Conservation (phyloP, 2,888 invertebrate genomes). For the Melinaea marsaeus region DNA sequence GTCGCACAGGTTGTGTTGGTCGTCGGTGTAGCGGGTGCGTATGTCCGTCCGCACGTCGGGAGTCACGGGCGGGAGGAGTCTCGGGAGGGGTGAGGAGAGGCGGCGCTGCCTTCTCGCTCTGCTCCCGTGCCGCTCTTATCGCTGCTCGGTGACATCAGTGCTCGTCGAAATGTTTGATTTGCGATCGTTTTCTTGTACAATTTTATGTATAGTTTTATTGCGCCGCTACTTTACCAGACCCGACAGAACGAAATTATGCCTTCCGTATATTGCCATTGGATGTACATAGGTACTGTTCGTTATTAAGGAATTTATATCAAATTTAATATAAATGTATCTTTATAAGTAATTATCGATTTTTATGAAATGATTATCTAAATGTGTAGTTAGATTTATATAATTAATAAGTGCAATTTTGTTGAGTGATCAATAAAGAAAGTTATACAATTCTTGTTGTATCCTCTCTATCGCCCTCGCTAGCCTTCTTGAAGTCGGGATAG, state of each 20-base stretch:
- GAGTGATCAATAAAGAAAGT: slow-evolving; percentile 57
- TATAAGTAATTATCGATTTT: slow-evolving; percentile 49
- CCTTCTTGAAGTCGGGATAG: not conserved
- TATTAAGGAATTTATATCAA: slow-evolving; percentile 37
- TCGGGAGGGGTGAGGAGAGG: slow-evolving; percentile 29
- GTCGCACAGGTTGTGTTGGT: slow-evolving; percentile 27
- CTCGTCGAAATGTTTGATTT: slow-evolving; percentile 29
- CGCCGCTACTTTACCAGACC: slow-evolving; percentile 24
- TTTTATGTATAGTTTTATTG: slow-evolving; percentile 32
- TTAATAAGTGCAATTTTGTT: slow-evolving; percentile 66
- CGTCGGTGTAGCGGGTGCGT: slow-evolving; percentile 18
- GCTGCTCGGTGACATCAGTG: slow-evolving; percentile 29
- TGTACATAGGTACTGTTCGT: slow-evolving; percentile 39
- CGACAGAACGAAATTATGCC: slow-evolving; percentile 41
- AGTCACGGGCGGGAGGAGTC: slow-evolving; percentile 30
- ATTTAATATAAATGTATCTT: slow-evolving; percentile 43
- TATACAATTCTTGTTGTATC: slow-evolving; percentile 11
- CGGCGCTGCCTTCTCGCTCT: slow-evolving; percentile 36
- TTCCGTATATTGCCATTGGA: slow-evolving; percentile 39
- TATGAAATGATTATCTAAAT: slow-evolving; percentile 65
- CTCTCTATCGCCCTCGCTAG: not conserved
- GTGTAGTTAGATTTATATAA: slow-evolving; percentile 61
- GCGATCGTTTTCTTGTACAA: slow-evolving; percentile 30
- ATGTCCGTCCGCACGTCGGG: slow-evolving; percentile 26
- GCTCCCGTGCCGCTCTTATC: slow-evolving; percentile 24